These are phyloP conservation scores for Branchipolynoe longqiensis DNA, from an alignment of 2,888 invertebrate species.

Conservation along the genomic window DNA sequence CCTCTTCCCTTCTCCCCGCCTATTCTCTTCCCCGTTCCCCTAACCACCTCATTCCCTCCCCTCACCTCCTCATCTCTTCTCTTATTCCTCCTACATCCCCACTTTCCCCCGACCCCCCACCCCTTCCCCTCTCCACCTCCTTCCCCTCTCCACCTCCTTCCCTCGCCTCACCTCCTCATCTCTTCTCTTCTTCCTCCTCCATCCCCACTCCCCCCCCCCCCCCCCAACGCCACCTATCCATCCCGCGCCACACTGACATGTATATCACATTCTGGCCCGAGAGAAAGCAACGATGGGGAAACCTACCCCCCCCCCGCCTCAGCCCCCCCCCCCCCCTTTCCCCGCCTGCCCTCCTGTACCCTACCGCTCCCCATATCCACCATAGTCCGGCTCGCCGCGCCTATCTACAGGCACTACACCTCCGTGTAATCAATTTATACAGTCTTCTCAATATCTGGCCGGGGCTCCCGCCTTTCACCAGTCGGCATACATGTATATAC, in stretches of 20 bases:
- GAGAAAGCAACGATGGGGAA: too few relatives aligned
- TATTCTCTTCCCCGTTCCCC: not conserved
- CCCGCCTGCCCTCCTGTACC: not conserved
- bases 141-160: not conserved
- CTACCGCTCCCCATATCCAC: not conserved
- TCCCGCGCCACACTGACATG: too few relatives aligned
- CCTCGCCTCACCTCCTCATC: not conserved
- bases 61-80: not conserved
- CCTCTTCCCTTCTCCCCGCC: not conserved
- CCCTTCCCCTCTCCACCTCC: not conserved
- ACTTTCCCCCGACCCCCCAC: not conserved
- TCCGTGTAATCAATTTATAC: conserved; percentile 51
- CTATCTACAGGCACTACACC: conserved; percentile 27
- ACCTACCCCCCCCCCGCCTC: not conserved
- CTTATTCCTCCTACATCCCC: not conserved
- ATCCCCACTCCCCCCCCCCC: not conserved
- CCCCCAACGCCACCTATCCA: too few relatives aligned
- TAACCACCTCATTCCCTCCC: not conserved
- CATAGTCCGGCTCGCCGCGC: not conserved
- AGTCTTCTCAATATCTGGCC: conserved; percentile 27
- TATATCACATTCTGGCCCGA: too few relatives aligned
- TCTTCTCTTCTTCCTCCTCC: not conserved
- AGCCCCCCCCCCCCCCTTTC: not conserved
- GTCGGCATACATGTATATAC: too few relatives aligned
- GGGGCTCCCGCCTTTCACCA: not conserved